A percentile compares a stretch with the other conserved stretches of the same genome.
These are phyloP conservation scores for Phodopus roborovskii DNA, from an alignment of 2,113 vertebrate species.

Conservation along the genomic window DNA sequence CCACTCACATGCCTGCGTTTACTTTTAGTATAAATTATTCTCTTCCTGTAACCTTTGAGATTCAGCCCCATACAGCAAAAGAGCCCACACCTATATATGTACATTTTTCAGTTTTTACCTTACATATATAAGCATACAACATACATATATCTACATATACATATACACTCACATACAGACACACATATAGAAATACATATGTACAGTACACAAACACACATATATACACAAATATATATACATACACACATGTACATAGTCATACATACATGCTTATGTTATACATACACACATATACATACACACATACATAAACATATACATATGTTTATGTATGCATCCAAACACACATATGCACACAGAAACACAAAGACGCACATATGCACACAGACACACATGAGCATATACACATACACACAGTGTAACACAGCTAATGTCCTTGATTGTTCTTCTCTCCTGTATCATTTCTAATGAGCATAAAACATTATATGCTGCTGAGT, in stretches of 20 bases:
- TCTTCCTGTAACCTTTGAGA: constrained; percentile 55
- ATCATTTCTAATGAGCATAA: not conserved
- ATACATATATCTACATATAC: not conserved
- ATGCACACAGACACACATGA: not conserved
- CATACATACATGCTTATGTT: not conserved
- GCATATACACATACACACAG: not conserved
- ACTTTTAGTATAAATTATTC: constrained; percentile 63
- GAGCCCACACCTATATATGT: not conserved
- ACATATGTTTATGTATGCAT: not conserved
- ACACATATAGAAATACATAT: not conserved
- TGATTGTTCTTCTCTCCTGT: not conserved
- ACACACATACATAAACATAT: not conserved
- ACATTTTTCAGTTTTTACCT: constrained; percentile 8
- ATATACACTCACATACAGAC: not conserved
- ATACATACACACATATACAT: not conserved
- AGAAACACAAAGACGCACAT: not conserved
- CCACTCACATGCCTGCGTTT: constrained; percentile 35
- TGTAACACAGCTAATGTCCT: not conserved
- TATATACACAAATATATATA: not conserved
- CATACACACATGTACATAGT: not conserved
- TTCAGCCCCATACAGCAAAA: constrained; percentile 1
- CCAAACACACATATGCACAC: not conserved
- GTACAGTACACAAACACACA: not conserved
- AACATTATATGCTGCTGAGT: not conserved
- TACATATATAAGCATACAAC: not conserved